A percentile compares a stretch with the other conserved stretches of the same genome.
Evolutionary conservation across 2,113 vertebrate genomes (phyloP).

Genomic region (Phrynocephalus versicolor): DNA sequence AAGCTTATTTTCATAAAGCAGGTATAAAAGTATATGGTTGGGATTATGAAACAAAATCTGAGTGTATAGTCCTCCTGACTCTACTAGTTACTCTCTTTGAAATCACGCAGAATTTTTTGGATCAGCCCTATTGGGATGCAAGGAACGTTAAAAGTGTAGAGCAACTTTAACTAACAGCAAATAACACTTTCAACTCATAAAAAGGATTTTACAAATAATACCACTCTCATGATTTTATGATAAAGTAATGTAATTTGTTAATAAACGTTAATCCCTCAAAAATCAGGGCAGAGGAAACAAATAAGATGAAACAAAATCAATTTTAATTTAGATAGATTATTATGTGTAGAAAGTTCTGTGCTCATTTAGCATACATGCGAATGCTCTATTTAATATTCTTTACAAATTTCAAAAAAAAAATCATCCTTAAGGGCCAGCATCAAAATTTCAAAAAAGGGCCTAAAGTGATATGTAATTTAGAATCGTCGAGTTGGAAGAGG

Average conservation of each 20-base stretch:
- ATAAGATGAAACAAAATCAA: neutral
- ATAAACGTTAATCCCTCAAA: neutral
- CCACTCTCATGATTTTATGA: neutral
- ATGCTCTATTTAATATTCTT: neutral
- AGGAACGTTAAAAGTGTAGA: neutral
- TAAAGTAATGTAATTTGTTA: neutral
- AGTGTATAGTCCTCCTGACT: neutral
- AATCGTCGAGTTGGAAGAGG: no score
- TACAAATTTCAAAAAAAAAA: neutral
- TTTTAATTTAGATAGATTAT: neutral
- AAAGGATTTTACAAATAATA: no score
- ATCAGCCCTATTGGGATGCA: neutral
- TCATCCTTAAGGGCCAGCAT: neutral
- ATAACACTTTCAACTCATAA: neutral
- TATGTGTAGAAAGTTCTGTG: neutral
- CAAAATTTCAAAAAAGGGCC: neutral
- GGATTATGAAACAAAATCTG: neutral
- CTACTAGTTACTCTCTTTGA: neutral
- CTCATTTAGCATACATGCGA: neutral
- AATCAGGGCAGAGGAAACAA: neutral
- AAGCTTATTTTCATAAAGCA: constrained; percentile 35
- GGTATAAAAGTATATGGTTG: neutral
- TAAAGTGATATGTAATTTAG: neutral
- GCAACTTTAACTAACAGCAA: neutral
- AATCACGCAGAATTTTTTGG: neutral